Base-by-base conservation (phyloP, 2,888 invertebrate species). In the Eupithecia tripunctaria region DNA sequence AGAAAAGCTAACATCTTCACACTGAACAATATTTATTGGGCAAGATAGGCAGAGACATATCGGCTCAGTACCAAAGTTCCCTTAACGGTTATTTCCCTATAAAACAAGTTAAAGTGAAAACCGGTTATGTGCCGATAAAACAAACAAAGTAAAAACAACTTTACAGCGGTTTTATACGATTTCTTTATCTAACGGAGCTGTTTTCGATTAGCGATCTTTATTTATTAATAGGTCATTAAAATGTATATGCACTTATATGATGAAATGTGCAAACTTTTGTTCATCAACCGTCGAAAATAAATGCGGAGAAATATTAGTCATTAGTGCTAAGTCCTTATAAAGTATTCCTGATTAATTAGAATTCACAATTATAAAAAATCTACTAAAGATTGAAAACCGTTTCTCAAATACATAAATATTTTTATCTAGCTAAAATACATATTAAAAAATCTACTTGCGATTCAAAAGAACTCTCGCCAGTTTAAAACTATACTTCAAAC, bases 51-150 rank as follows among this genome's bases (percentile, higher is more conserved):
- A 86, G 87, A 90, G 89, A 86, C 83, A 81, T 79, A 82, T 85
- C 82, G 88, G 88, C 89, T 90, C 87, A 88, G 87, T 82, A 86
- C 86, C 85, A 88, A 91, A 91, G 90, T 92, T 89, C 86, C 84
- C 89, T 92, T 93, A 72, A 94, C 85, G 92, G 88, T 92, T 92
- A 93, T 91, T 84, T 82, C 84, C 85, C 91, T 82, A 92, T 93
- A 94, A 93, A 94, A 85, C 84, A 88, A 92, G 85, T 90, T 88
- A 89, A 89, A 91, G 92, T 91, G 91, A 93, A 93, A 73, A 93
- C 67, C 85, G 91, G 88, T 92, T 92, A 92, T 91, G 84, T 82
- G 84, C 85, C 91, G 81, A 92, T 93, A 94, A 93, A 94, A 85
- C 84, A 41, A 87, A 84, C 89, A 89, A 89, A 91, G 92, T 90